Evolutionary conservation across 1,140 invertebrate species (phyloP), one percentile per base, ranked within the genome.

Genomic region (Dendroctonus valens): DNA sequence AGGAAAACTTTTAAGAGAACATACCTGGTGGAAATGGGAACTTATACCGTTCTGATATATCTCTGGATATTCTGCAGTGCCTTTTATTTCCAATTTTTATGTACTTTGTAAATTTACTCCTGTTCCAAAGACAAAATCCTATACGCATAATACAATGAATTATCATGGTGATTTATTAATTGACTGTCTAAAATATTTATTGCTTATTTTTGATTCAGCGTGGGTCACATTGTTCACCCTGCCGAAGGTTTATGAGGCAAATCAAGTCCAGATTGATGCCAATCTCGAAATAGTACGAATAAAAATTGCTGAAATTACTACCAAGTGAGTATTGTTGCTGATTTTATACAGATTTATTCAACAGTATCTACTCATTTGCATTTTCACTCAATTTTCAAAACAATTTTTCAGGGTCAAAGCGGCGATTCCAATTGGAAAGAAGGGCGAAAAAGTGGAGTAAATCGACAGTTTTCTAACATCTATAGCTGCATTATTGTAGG

Each of bases 241-340:
- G 79, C 97, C 97, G 37, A 98, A 98, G 83, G 89, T 97, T 37
- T 98, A 99, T 80, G 96, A 98, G 84, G 92, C 93, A 81, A 97
- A 99, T 86, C 94, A 98, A 84, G 86, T 90, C 74, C 93, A 96
- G 81, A 96, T 98, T 77, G 96, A 98, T 83, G 88, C 93, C 79
- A 94, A 97, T 81, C 81, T 97, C 70, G 90, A 91, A 75, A 79
- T 97, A 77, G 92, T 91, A 65, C 87, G 87, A 79, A 88, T 85
- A 76, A 96, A 97, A 83, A 83, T 96, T 79, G 89, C 91, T 77
- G 93, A 96, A 77, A 88, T 96, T 75, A 88, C 90, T 75, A 86
- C 89, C 75, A 94, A 93, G 91, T 94, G 66, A 66, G 65, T 58
- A 39, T 55, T 51, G 42, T 40, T 15, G 26, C 11, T 57, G 11